These are phyloP conservation scores for Odontamblyopus lacepedii DNA, from an alignment of 2,797 vertebrate genomes.

Conservation along the genomic window DNA sequence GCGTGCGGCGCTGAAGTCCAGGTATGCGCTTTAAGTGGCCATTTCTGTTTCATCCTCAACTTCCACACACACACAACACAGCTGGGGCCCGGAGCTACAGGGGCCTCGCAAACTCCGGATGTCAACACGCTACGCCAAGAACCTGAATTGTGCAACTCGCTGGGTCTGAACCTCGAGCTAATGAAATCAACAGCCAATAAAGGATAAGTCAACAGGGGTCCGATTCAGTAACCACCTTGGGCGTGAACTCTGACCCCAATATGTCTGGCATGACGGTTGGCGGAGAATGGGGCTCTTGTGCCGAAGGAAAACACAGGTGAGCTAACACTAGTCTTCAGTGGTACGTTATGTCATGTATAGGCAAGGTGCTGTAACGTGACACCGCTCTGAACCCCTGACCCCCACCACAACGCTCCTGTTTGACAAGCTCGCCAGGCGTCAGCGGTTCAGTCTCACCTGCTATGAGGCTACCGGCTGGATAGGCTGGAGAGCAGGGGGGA, in stretches of 20 bases:
- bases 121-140: slow-evolving; percentile 11
- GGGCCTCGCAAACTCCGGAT: slow-evolving; percentile 4
- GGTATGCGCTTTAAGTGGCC: slow-evolving; percentile 44
- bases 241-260: slow-evolving; percentile 47
- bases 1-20: slow-evolving; percentile 36
- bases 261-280: slow-evolving; percentile 30
- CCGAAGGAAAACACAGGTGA: slow-evolving; percentile 62
- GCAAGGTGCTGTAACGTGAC: slow-evolving; percentile 42
- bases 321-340: slow-evolving; percentile 39
- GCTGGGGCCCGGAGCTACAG: slow-evolving; percentile 17
- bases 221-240: slow-evolving; percentile 28
- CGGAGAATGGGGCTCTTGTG: slow-evolving; percentile 55
- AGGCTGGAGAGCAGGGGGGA: not conserved
- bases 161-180: not conserved
- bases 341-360: slow-evolving; percentile 37
- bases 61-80: slow-evolving; percentile 33
- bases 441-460: not conserved
- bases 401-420: not conserved
- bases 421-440: not conserved
- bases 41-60: slow-evolving; percentile 23
- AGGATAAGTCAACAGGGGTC: slow-evolving; percentile 21
- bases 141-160: not conserved
- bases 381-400: slow-evolving; percentile 30
- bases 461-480: not conserved
- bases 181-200: slow-evolving; percentile 3